Evolutionary conservation across 2,113 vertebrate species (phyloP), one percentile per base, ranked within the genome.

Genomic region (Turdus rufiventris): DNA sequence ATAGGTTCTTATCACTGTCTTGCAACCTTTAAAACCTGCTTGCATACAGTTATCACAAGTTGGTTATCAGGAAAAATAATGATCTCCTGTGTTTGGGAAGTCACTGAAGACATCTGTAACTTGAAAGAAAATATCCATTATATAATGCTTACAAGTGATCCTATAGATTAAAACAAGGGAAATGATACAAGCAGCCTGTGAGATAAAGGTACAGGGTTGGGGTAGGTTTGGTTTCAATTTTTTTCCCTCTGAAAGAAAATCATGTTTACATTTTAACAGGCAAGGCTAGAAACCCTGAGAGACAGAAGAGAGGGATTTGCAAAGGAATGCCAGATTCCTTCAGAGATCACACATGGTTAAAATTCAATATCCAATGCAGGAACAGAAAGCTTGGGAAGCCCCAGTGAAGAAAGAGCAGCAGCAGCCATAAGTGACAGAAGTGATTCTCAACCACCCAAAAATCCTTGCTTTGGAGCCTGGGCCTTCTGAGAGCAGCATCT

Each of bases 331-430:
- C 57, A 82, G 24, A 63, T 96, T 93, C 95, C 91, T 90, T 85
- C 29, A 78, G 58, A 94, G 81, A 85, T 76, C 51, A 80, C 62
- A 82, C 85, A 36, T 10, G 48, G 91, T 94, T 97, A 97, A 96
- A 91, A 94, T 78, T 85, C 80, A 84, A 31, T 68, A 81, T 40
- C 48, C 73, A 63, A 9, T 45, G 58, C 81, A 67, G 81, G 18
- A 75, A 91, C 21, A 92, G 58, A 92, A 94, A 86, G 54, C 60
- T 63, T 54, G 53, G 54, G 51, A 78, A 83, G 26, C 3, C 26
- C 25, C 45, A 63, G 29, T 31, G 56, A 84, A 84, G 42, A 36
- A 34, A 67, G 50, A 84, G 40, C 50, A 96, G 33, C 50, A 91
- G 28, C 85, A 79, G 78, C 85, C 33, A 5, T 58, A 77, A 80